Evolutionary conservation across 2,113 vertebrate genomes (phyloP), one percentile per base, ranked within the genome.

Genomic region (Aplodontia rufa): DNA sequence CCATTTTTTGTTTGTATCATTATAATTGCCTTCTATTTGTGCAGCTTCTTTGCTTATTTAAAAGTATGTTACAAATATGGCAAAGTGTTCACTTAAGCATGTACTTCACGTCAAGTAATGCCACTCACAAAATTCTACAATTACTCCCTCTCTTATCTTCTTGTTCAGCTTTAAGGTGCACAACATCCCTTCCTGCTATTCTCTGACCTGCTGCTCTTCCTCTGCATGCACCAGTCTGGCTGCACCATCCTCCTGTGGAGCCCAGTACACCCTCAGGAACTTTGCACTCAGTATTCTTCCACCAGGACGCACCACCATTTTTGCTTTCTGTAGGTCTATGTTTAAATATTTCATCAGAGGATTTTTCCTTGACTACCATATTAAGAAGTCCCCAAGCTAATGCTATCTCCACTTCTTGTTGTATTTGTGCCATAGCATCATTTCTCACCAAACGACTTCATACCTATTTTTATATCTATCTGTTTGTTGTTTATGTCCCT

Each of bases 171-270:
- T 19, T 35, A 78, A 66, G 64, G 11, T 10, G n/a, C 6, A 12
- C 6, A 8, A 51, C 3, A 40, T 2, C 20, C n/a, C 42, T 2
- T 3, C 30, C 17, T 55, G 13, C 20, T 6, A 40, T 13, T 35
- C 51, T 14, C 22, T 28, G 40, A 81, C 1, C 0, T n/a, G 4
- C 5, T 20, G 4, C 5, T 20, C 3, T 55, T 60, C 60, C 32
- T 72, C 30, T 26, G 11, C 32, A 6, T 30, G 42, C 4, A n/a
- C 10, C 26, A 2, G 2, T 32, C 22, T 40, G 47, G 32, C 5
- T 12, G 40, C 0, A 3, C 0, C 14, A 32, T 1, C 55, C 11
- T 58, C 68, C 6, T n/a, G 45, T 28, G 2, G 3, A 47, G 8
- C 45, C 8, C 12, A 35, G 0, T 7, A 0, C 12, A 6, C 12